phyloP scores from a whole-genome alignment of 1,140 invertebrate genomes.

The Drosophila albomicans region DNA sequence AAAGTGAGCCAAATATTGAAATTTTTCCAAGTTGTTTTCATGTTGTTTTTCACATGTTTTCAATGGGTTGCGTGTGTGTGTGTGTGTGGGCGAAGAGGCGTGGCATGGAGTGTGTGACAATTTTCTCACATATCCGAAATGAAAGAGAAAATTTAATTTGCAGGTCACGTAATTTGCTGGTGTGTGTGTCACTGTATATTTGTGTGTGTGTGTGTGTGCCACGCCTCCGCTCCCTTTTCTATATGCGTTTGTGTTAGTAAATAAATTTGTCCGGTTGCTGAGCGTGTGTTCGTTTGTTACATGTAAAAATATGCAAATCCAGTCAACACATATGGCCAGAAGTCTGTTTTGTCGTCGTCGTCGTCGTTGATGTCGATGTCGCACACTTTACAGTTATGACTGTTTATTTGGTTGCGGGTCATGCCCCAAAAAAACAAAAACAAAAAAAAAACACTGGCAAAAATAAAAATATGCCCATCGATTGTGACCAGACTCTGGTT shows the following conservation, averaged over 20 bases:
- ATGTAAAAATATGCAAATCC: conserved; percentile 80
- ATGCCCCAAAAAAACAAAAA: conserved; percentile 33
- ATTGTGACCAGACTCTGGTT: conserved; percentile 45
- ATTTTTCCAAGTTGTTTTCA: conserved; percentile 24
- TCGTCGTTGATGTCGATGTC: conserved; percentile 27
- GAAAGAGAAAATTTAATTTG: conserved; percentile 81
- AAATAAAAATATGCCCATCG: conserved; percentile 45
- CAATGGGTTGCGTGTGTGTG: conserved; percentile 30
- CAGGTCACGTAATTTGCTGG: conserved; percentile 80
- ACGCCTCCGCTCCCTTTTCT: not conserved
- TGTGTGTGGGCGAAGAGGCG: not conserved
- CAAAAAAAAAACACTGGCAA: conserved; percentile 17
- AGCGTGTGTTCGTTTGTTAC: conserved; percentile 14
- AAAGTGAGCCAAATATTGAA: conserved; percentile 17
- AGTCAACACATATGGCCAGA: conserved; percentile 73
- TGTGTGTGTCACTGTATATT: conserved; percentile 51
- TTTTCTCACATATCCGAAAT: conserved; percentile 70
- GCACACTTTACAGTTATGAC: conserved; percentile 75
- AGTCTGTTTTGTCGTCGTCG: conserved; percentile 56
- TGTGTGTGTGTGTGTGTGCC: conserved; percentile 34
- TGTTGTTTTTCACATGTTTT: conserved; percentile 46
- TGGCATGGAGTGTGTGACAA: conserved; percentile 64
- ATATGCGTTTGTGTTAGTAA: conserved; percentile 48
- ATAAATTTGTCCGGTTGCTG: conserved; percentile 61
- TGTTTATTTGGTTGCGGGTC: conserved; percentile 60